These are phyloP conservation scores for rabbit (Oryctolagus cuniculus) DNA, from an alignment of 2,113 vertebrate genomes.

Conservation along the genomic window mOryCun1.1 NC_091453.1:19423001-19423500, in stretches of 20 bases:
- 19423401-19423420: no score
- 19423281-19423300: slow-evolving; percentile 5
- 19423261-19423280: slow-evolving; percentile 2
- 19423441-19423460: not conserved
- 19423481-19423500: no score
- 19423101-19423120: not conserved
- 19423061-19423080: not conserved
- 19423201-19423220: not conserved
- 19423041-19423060: not conserved
- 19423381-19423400: not conserved
- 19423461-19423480: no score
- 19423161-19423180: not conserved
- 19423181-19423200: not conserved
- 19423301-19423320: not conserved
- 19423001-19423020: not conserved
- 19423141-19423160: not conserved
- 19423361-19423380: not conserved
- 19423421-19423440: not conserved
- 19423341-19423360: not conserved
- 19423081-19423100: not conserved
- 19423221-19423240: not conserved
- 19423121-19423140: not conserved
- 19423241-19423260: slow-evolving; percentile 9
- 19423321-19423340: not conserved
- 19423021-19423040: not conserved